phyloP scores from a whole-genome alignment of 2,797 vertebrate species.

The Ibycter americanus region DNA sequence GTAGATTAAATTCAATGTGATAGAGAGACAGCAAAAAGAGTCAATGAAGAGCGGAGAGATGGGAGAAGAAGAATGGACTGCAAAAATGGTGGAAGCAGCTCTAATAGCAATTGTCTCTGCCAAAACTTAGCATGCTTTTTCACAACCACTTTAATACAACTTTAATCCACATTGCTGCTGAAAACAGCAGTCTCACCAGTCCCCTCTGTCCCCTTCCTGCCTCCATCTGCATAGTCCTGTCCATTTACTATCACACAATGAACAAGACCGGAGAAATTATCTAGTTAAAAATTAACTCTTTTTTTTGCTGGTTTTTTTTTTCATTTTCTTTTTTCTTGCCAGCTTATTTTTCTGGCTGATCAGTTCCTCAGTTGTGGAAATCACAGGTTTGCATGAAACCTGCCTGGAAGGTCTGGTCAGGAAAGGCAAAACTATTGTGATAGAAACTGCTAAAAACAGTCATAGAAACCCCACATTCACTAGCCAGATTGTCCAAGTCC shows the following conservation, averaged over 20 bases:
- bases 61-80: not conserved
- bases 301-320: no score
- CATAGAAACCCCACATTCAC: not conserved
- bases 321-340: not conserved
- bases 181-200: not conserved
- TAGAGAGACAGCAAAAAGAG: not conserved
- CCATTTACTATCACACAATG: not conserved
- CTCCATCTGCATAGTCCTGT: not conserved
- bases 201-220: not conserved
- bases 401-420: not conserved
- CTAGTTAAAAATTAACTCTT: not conserved
- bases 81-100: not conserved
- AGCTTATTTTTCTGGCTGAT: not conserved
- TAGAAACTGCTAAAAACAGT: not conserved
- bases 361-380: not conserved
- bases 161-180: not conserved
- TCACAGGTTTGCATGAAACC: not conserved
- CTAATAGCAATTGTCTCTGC: not conserved
- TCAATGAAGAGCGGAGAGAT: constrained; percentile 1
- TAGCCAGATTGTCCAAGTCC: not conserved
- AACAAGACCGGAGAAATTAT: not conserved
- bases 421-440: not conserved
- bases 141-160: not conserved
- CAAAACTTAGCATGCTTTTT: not conserved
- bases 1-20: constrained; percentile 31